Evolutionary conservation across 1,140 invertebrate genomes (phyloP), one percentile per base, ranked within the genome.

Genomic region (Diachasma alloeum): DNA sequence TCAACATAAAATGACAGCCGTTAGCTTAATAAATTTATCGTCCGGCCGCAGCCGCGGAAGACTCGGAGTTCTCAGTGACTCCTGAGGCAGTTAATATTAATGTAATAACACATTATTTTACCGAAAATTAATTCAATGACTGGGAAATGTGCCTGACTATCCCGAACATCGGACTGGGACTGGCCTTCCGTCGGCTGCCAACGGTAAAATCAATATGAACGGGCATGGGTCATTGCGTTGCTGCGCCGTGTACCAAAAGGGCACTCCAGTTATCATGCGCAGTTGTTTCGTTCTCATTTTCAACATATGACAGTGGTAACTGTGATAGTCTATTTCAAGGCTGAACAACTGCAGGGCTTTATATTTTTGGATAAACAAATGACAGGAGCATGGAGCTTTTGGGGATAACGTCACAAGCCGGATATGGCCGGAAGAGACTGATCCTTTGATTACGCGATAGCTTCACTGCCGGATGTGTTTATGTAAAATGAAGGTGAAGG

Each of bases 201-300:
- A 78, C 74, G 39, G 56, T 73, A 68, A 78, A 80, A 80, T 80
- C 79, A 80, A 80, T 80, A 80, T 63, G 75, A 77, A 63, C 76
- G 79, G 72, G 66, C 76, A 78, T 74, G 76, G 76, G 73, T 69
- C 73, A 75, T 74, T 78, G 76, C 79, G 79, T 80, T 76, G 75
- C 39, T 79, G 75, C 78, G 78, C 76, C 63, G 75, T 68, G 11
- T 68, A 39, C 26, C 6, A 37, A 68, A 17, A 17, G 15, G 36
- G 26, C 24, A 24, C 6, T 42, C 31, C 75, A 72, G 19, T 17
- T 75, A 72, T 72, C 66, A 75, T 75, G 77, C 72, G 77, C 73
- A 74, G 73, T 36, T 26, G 15, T 37, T 36, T 39, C 46, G 46
- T 1, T 46, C 11, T 46, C 10, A 46, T 46, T 11, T 72, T 15